phyloP scores from a whole-genome alignment of 2,797 vertebrate genomes.

The Nyctalus aviator region DNA sequence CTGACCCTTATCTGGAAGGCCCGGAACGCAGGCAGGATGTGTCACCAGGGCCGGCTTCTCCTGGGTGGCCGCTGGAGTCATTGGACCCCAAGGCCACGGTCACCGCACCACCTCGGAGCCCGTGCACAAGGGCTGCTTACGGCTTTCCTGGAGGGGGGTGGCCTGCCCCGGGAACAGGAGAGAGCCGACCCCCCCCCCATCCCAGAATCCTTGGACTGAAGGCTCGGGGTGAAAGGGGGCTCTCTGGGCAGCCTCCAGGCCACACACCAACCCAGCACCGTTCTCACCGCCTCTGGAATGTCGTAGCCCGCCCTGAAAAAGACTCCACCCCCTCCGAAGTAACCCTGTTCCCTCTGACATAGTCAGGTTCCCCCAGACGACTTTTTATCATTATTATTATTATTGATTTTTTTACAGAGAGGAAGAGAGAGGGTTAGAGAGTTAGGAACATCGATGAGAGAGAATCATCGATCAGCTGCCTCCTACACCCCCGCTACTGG shows the following conservation, averaged over 20 bases:
- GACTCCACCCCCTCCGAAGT: not conserved
- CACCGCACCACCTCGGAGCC: constrained; percentile 89
- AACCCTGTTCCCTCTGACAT: not conserved
- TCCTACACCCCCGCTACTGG: too few species aligned
- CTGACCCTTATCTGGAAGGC: constrained; percentile 88
- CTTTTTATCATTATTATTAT: not conserved
- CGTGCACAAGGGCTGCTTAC: constrained; percentile 84
- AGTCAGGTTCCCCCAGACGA: not conserved
- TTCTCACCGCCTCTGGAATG: not conserved
- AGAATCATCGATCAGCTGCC: too few species aligned
- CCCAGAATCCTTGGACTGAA: not conserved
- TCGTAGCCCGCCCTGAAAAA: not conserved
- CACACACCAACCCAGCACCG: not conserved
- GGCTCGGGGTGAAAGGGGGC: not conserved
- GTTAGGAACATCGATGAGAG: too few species aligned
- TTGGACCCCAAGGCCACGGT: constrained; percentile 90
- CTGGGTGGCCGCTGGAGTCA: constrained; percentile 89
- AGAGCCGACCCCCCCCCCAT: not conserved
- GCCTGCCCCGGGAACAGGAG: constrained; percentile 87
- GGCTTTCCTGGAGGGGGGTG: constrained; percentile 89
- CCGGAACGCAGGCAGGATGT: constrained; percentile 85
- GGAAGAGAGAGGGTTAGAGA: too few species aligned
- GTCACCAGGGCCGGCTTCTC: constrained; percentile 85
- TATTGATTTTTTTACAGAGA: too few species aligned
- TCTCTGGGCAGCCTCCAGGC: not conserved